Evolutionary conservation across 2,888 invertebrate species (phyloP).

Genomic region (Melikaiella ostensackeni): DNA sequence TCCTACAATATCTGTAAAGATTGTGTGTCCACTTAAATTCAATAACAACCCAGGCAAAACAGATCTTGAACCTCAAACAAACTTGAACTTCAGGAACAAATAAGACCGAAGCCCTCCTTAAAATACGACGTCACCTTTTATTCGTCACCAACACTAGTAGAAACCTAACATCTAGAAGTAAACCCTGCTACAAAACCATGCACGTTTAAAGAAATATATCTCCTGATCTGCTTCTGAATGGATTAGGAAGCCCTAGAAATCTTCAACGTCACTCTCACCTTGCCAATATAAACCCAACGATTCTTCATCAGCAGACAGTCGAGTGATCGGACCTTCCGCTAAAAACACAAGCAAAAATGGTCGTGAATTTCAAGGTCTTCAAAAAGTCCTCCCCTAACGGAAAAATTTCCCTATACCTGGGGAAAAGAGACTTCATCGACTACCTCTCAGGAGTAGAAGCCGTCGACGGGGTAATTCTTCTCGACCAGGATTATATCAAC

Average conservation of each 20-base stretch:
- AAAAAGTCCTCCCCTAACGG: conserved; percentile 94
- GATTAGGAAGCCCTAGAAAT: conserved; percentile 68
- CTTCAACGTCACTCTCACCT: conserved; percentile 56
- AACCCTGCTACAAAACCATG: conserved; percentile 10
- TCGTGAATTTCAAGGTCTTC: conserved; percentile 93
- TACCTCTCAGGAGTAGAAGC: conserved; percentile 92
- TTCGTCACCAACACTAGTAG: not conserved
- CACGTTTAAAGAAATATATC: conserved; percentile 39
- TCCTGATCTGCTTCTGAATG: conserved; percentile 65
- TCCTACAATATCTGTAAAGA: not conserved
- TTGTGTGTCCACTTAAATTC: not conserved
- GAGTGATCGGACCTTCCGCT: conserved; percentile 4
- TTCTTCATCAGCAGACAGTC: not conserved
- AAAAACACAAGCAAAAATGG: conserved; percentile 81
- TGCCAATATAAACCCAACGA: conserved; percentile 62
- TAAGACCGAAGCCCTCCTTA: conserved; percentile 18
- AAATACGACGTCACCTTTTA: conserved; percentile 5
- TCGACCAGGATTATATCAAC: conserved; percentile 92
- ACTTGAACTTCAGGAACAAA: not conserved
- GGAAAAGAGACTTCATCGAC: conserved; percentile 92
- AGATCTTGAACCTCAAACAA: not conserved
- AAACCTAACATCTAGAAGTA: conserved; percentile 31
- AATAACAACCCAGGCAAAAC: not conserved
- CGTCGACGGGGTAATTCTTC: conserved; percentile 92
- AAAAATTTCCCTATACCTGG: conserved; percentile 90